phyloP scores from a whole-genome alignment of 1,140 invertebrate genomes.

The Ceratina calcarata region DNA sequence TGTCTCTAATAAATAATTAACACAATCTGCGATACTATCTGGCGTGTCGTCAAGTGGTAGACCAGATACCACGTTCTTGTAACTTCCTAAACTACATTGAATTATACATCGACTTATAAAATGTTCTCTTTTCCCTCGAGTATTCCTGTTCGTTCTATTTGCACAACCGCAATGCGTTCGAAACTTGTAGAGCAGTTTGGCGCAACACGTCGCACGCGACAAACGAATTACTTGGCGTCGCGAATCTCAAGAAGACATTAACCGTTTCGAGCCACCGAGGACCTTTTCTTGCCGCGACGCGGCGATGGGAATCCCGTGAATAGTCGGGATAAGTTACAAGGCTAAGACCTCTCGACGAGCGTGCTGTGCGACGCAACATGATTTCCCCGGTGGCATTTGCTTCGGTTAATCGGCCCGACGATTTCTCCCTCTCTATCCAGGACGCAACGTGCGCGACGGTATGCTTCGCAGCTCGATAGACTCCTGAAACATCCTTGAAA shows the following conservation, averaged over 20 bases:
- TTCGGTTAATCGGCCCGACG: conserved; percentile 67
- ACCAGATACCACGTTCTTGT: too few species aligned
- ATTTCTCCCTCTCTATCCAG: conserved; percentile 29
- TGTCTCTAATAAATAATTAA: too few species aligned
- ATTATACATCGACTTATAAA: too few species aligned
- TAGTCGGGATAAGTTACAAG: conserved; percentile 63
- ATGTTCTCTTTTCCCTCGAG: too few species aligned
- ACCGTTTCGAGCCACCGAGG: neutral
- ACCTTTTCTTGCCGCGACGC: neutral
- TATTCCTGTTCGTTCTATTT: too few species aligned
- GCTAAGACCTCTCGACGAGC: conserved; percentile 29
- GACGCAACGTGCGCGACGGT: conserved; percentile 56
- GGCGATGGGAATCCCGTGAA: conserved; percentile 49
- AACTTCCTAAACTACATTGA: too few species aligned
- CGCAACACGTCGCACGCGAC: too few species aligned
- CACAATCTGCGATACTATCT: too few species aligned
- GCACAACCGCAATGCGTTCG: too few species aligned
- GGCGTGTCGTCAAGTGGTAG: too few species aligned
- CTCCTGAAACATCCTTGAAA: neutral
- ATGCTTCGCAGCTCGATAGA: neutral
- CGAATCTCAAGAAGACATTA: conserved; percentile 37
- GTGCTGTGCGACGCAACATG: conserved; percentile 64
- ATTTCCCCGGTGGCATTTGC: conserved; percentile 72
- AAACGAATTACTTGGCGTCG: conserved; percentile 4
- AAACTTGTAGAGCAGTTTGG: too few species aligned